Evolutionary conservation across 2,113 vertebrate genomes (phyloP).

Genomic region (Motacilla alba): DNA sequence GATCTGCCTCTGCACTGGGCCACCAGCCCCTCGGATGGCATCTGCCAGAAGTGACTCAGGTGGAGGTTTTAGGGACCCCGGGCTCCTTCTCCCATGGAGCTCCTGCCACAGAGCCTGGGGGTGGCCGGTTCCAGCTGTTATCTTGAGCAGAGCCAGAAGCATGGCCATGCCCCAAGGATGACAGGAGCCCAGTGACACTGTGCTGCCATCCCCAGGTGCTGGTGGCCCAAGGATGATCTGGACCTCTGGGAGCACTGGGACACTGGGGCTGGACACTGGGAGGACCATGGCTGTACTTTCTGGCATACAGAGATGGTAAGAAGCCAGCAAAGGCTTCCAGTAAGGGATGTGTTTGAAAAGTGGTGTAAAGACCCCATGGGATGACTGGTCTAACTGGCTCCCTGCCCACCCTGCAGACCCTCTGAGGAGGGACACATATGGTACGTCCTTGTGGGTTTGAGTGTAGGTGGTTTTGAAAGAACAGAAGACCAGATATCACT

Average conservation of each 20-base stretch:
- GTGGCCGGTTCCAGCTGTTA: background rate
- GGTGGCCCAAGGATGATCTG: background rate
- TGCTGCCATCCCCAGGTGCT: background rate
- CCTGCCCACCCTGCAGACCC: background rate
- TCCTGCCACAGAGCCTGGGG: background rate
- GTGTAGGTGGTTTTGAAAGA: background rate
- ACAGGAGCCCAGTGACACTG: background rate
- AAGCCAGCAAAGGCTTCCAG: background rate
- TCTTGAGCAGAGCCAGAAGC: background rate
- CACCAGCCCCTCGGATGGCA: background rate
- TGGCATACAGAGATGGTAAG: background rate
- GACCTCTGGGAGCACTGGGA: background rate
- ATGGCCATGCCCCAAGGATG: background rate
- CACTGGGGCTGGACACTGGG: too few species aligned
- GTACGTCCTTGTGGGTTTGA: background rate
- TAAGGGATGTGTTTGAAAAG: background rate
- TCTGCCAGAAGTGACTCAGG: background rate
- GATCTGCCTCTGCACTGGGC: background rate
- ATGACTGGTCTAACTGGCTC: background rate
- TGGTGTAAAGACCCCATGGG: accelerated
- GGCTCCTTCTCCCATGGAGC: background rate
- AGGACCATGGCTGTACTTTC: background rate
- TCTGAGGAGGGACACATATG: accelerated
- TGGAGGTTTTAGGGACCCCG: background rate
- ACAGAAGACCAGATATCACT: background rate